Base-by-base conservation (phyloP, 2,888 invertebrate genomes). In the Steinernema scapterisci region DNA sequence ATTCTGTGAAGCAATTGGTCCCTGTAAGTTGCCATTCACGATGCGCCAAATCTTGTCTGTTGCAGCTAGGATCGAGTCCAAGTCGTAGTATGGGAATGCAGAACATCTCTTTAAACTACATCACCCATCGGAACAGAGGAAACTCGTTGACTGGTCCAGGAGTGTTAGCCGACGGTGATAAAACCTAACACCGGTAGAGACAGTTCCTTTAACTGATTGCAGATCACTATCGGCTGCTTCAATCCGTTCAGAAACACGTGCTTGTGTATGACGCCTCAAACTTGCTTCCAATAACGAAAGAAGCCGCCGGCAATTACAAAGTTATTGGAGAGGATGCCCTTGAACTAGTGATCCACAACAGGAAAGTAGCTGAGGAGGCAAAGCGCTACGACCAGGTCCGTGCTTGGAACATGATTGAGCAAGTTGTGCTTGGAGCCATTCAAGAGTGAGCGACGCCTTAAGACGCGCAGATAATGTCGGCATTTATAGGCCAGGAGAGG, bases 61-160 rank as follows among this genome's bases (percentile, higher is more conserved):
- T 52, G 9, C 31, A 63, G 63, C 63, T 63, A 16, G 63, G 63
- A 16, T 31, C 63, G 31, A 63, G 63, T 63, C 63, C 63, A 1
- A 63, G 63, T 31, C 63, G 63, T 16, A 63, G 63, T n/a, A 38
- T 63, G 16, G 63, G 31, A 31, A 63, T 63, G 63, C 63, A 63
- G 31, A 63, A 63, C 63, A 63, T 63, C 16, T 63, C 63, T 3
- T 31, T 63, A 2, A 63, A 63, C 31, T 63, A 27, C 63, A 63
- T 63, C 11, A 27, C 63, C 16, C 63, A 63, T 16, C 63, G 63
- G 9, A 63, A 63, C 25, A 27, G 63, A 13, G 63, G 63, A 38
- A 63, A 63, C 38, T 63, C 63, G 9, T 11, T 63, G 11, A 63
- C 63, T 6, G 27, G 63, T 13, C 31, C 63, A 7, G 31, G 7